Conservation (phyloP, 2,113 vertebrate genomes). For the Sialia sialis region DNA sequence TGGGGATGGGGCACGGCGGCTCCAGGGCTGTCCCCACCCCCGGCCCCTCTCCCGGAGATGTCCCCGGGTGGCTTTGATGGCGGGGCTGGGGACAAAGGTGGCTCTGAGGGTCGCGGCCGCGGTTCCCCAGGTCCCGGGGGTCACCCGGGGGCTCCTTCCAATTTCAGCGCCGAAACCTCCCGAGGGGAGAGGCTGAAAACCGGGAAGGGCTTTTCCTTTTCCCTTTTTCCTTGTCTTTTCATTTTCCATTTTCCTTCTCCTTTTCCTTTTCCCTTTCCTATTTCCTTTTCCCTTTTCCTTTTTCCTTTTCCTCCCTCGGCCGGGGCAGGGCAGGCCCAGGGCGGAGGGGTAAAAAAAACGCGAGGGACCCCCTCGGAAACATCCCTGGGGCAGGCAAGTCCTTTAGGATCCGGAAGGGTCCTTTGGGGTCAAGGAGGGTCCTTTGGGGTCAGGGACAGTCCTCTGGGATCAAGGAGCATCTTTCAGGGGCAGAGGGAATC, state of each 20-base stretch:
- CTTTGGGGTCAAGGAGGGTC: accelerated
- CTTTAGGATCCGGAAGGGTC: accelerated
- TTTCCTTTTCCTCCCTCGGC: too few relatives aligned
- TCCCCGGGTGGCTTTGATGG: background rate
- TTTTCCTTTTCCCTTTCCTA: too few relatives aligned
- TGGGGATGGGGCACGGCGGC: too few relatives aligned
- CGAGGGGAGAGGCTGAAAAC: too few relatives aligned
- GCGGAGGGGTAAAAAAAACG: background rate
- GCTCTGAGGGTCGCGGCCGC: background rate
- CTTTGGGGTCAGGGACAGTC: accelerated
- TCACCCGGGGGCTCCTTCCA: background rate
- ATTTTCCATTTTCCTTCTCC: too few relatives aligned
- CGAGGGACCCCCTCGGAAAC: background rate
- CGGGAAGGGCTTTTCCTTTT: too few relatives aligned
- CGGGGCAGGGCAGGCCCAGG: background rate
- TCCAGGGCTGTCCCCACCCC: background rate
- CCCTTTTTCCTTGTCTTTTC: too few relatives aligned
- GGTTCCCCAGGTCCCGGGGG: background rate
- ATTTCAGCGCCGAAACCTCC: too few relatives aligned
- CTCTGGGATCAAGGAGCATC: too few relatives aligned
- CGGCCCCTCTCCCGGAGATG: background rate
- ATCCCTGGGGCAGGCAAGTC: background rate
- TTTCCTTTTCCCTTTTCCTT: too few relatives aligned
- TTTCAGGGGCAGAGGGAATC: too few relatives aligned
- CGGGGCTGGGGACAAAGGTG: background rate